Percentiles rank a stretch among this genome's conserved stretches.
phyloP scores from a whole-genome alignment of 2,113 vertebrate genomes.

The Melierax canorus region DNA sequence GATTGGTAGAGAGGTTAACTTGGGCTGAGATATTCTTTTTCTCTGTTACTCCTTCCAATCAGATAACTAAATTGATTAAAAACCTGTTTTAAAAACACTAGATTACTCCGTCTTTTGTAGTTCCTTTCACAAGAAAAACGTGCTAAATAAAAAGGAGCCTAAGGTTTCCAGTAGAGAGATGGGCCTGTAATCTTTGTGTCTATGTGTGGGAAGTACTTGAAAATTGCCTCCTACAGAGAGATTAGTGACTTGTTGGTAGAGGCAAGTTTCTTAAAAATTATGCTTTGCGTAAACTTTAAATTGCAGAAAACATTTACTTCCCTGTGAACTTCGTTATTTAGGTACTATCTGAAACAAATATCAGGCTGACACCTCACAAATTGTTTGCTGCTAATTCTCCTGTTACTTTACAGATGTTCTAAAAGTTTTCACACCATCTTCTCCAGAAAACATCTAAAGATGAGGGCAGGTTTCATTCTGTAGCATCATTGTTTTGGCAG shows the following conservation, averaged over 20 bases:
- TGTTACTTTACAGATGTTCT: background rate
- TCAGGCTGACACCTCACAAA: background rate
- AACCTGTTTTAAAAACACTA: slow-evolving; percentile 63
- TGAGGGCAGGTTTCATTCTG: background rate
- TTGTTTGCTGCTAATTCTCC: background rate
- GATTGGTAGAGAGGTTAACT: slow-evolving; percentile 25
- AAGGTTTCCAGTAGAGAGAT: background rate
- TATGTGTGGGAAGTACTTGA: background rate
- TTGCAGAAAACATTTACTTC: background rate
- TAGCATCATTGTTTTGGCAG: slow-evolving; percentile 14
- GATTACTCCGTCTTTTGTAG: slow-evolving; percentile 58
- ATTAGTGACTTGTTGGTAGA: slow-evolving; percentile 32
- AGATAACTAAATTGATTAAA: slow-evolving; percentile 45
- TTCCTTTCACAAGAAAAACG: slow-evolving; percentile 31
- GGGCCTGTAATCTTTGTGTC: slow-evolving; percentile 39
- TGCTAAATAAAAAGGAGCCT: background rate
- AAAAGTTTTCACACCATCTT: background rate
- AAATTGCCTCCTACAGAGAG: slow-evolving; percentile 42
- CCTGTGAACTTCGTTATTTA: background rate
- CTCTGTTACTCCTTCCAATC: slow-evolving; percentile 52
- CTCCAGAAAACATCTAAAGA: background rate
- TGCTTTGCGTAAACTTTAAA: slow-evolving; percentile 21
- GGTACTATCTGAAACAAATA: background rate
- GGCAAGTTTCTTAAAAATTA: slow-evolving; percentile 9
- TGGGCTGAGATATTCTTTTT: slow-evolving; percentile 37